These are phyloP conservation scores for Hydrozoanthus tunicans DNA, from an alignment of 64 coral and sea anemone species.

Conservation along the genomic window DNA sequence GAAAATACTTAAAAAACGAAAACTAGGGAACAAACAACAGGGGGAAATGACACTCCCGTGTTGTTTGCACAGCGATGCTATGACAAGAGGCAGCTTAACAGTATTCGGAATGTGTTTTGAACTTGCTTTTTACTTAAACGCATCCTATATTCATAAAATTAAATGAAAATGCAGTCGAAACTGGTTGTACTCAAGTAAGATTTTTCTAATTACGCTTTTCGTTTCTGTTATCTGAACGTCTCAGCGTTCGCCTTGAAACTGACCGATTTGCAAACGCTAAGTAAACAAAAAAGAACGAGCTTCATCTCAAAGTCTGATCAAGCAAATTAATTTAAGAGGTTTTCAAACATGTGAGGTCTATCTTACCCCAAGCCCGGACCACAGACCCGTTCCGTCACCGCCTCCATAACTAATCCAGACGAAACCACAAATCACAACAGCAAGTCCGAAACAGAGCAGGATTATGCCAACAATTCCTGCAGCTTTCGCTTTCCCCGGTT, in stretches of 20 bases:
- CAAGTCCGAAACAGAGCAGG: constrained; percentile 7
- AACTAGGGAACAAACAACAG: neutral
- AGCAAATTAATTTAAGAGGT: neutral
- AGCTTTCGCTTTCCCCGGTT: constrained; percentile 44
- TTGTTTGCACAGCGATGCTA: too few relatives aligned
- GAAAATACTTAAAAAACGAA: neutral
- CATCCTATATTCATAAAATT: too few relatives aligned
- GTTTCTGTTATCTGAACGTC: neutral
- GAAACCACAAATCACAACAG: constrained; percentile 30
- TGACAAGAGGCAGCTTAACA: too few relatives aligned
- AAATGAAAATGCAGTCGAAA: too few relatives aligned
- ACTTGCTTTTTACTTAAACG: too few relatives aligned
- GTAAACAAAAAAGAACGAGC: neutral
- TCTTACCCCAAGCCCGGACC: constrained; percentile 46
- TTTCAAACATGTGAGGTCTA: too few relatives aligned
- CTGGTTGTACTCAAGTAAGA: too few relatives aligned
- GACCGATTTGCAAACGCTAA: neutral
- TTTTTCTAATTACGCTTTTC: too few relatives aligned
- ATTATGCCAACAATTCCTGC: constrained; percentile 44
- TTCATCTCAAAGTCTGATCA: neutral
- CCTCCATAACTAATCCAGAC: constrained; percentile 44
- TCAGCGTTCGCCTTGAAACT: neutral
- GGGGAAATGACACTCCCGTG: neutral
- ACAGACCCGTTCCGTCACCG: constrained; percentile 19
- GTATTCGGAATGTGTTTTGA: too few relatives aligned